Base-by-base conservation (phyloP, 1,140 invertebrate species). In the Diabrotica undecimpunctata region DNA sequence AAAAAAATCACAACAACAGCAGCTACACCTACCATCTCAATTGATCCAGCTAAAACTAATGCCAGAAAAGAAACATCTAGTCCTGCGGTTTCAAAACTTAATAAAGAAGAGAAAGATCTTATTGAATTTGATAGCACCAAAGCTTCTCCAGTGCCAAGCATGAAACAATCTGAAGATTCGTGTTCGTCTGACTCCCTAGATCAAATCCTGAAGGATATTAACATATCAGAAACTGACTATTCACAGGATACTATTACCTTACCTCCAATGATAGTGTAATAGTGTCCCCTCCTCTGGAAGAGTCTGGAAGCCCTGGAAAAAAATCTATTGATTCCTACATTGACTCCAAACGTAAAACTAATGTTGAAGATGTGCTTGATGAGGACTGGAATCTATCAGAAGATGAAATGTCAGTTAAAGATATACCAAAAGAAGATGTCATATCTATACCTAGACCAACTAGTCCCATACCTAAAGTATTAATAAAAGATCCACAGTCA, bases 51-150 rank as follows among this genome's bases (percentile, higher is more conserved):
- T 8, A 5, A 14, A 36, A 11, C 7, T 25, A 7, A 9, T 38
- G 11, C 14, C 35, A 11, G 0, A 54, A 41, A 7, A 14, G 12
- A 61, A 10, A 51, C 14, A n/a, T 52, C 59, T n/a, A n/a, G n/a
- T 51, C 12, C 25, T 25, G 7, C 36, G 10, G 7, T 13, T 6
- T 2, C 55, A 53, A 58, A 52, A 50, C 11, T 25, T 39, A 11
- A 7, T 5, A 63, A 59, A 61, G 10, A 63, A 36, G 63, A 55
- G 39, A 61, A 62, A 14, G 66, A 70, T 62, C 51, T 70, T 8
- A 70, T 70, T 5, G 66, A 68, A 60, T 46, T 70, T n/a, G 63
- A 68, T 12, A 68, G 69, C 54, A 13, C 61, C 6, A 66, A 70
- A 58, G 61, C 25, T 35, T 70, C 69, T 9, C 69, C 69, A 38